Base-by-base conservation (phyloP, 2,888 invertebrate species). In the Noctua fimbriata region DNA sequence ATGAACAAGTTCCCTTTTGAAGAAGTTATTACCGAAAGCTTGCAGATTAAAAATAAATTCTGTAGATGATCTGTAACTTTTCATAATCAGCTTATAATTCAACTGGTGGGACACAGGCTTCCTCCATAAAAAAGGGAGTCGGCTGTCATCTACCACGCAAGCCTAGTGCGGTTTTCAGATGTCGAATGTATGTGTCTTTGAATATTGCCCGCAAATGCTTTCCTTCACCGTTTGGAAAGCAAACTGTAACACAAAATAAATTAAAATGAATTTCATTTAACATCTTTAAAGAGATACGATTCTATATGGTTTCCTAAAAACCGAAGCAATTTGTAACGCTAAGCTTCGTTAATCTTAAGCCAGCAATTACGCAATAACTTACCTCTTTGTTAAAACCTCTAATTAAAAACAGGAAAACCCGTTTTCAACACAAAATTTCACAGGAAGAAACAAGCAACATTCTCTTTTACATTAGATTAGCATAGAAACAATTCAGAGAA, bases 401-500 rank as follows among this genome's bases (percentile, higher is more conserved):
- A 76, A 86, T 86, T 79, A 79, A 86, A 69, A 71, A 71, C 76
- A 47, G 69, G 72, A 21, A 72, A 79, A 63, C 47, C 69, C 73
- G 76, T 60, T 32, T 69, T 41, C 47, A 66, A 69, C 49, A 67
- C 18, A 44, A 55, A 73, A 47, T 41, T 65, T 69, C 66, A 73
- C 76, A 76, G 84, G 73, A 80, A 80, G 41, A 55, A 70, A 73
- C 77, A 66, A 77, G 52, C 65, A 63, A 70, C 74, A 78, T 78
- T 83, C 66, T 76, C 55, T 70, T 69, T 69, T 24, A 74, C n/a
- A 73, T 55, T 44, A 41, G 67, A 85, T 88, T 81, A 79, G 69
- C 84, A 89, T 76, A 71, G 21, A 79, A 65, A 75, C 82, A 85
- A 79, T 83, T n/a, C 36, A 73, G 78, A 69, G 78, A 85, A 82